Evolutionary conservation across 53 echinoderm and acorn worm species (phyloP).

Genomic region (Astropecten irregularis): DNA sequence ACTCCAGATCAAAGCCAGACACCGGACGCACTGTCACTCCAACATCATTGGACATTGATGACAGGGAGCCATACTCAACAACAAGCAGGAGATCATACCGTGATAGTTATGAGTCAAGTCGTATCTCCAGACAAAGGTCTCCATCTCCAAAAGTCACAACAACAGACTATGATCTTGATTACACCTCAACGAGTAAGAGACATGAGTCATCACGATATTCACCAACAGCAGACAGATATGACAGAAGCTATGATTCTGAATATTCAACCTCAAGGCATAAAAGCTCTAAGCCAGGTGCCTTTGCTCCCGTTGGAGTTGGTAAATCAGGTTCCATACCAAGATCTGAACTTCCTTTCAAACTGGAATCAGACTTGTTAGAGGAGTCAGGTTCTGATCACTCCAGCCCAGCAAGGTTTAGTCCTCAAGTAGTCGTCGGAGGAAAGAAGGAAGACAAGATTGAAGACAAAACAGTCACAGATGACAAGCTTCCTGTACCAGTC

Average conservation of each 20-base stretch:
- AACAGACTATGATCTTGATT: constrained; percentile 36
- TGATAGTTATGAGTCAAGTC: constrained; percentile 39
- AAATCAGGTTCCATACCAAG: constrained; percentile 10
- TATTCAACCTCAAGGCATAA: constrained; percentile 9
- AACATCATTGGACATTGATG: background rate
- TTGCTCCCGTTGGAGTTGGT: constrained; percentile 7
- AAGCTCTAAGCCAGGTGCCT: constrained; percentile 23
- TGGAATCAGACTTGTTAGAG: constrained; percentile 43
- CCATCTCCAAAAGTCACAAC: constrained; percentile 48
- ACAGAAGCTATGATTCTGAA: constrained; percentile 15
- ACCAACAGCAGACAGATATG: constrained; percentile 23
- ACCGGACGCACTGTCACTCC: constrained; percentile 5
- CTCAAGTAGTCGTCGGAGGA: background rate
- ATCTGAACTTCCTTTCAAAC: constrained; percentile 41
- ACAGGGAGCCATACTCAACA: constrained; percentile 16
- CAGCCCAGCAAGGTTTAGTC: constrained; percentile 33
- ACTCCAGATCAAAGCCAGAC: constrained; percentile 14
- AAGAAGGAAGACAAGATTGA: constrained; percentile 9
- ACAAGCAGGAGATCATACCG: constrained; percentile 22
- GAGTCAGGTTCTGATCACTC: constrained; percentile 55
- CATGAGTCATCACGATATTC: constrained; percentile 14
- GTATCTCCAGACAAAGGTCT: constrained; percentile 27
- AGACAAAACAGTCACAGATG: background rate
- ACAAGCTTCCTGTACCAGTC: background rate
- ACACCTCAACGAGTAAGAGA: constrained; percentile 13